A percentile compares a stretch with the other conserved stretches of the same genome.
These are phyloP conservation scores for Chitala chitala DNA, from an alignment of 2,113 vertebrate species.

Conservation along the genomic window DNA sequence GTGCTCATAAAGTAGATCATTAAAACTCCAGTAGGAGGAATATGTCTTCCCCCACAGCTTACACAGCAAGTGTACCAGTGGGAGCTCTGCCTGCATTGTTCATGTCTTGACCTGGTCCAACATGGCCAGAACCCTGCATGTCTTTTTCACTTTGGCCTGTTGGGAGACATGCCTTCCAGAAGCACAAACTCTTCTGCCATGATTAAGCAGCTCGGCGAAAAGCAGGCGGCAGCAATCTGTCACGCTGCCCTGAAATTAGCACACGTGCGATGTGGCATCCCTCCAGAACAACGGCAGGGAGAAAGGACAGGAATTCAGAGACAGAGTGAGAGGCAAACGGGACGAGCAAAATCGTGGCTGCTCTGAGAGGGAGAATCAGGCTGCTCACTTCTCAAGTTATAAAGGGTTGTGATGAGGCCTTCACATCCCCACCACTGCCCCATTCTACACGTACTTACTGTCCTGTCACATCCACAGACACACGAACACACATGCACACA, in stretches of 20 bases:
- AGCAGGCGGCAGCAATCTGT: neutral
- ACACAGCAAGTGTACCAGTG: no score
- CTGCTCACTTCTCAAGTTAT: neutral
- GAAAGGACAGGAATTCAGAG: slow-evolving; percentile 17
- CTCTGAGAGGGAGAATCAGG: neutral
- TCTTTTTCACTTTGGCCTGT: neutral
- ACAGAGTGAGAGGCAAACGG: neutral
- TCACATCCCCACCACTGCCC: neutral
- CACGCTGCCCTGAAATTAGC: slow-evolving; percentile 9
- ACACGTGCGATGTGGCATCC: neutral
- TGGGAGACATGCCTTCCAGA: neutral
- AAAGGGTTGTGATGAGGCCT: neutral
- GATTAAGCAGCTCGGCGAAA: slow-evolving; percentile 16
- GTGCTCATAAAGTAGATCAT: no score
- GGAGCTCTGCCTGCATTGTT: no score
- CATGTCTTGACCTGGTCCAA: no score
- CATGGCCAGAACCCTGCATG: neutral
- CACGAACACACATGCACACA: slow-evolving; percentile 38
- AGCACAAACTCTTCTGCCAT: neutral
- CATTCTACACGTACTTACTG: slow-evolving; percentile 10
- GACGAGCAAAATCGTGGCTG: neutral
- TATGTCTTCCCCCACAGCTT: no score
- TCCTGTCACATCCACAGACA: slow-evolving; percentile 46
- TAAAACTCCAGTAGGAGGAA: no score
- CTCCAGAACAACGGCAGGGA: neutral